These are phyloP conservation scores for Eulithis prunata DNA, from an alignment of 2,888 invertebrate species.

Conservation along the genomic window DNA sequence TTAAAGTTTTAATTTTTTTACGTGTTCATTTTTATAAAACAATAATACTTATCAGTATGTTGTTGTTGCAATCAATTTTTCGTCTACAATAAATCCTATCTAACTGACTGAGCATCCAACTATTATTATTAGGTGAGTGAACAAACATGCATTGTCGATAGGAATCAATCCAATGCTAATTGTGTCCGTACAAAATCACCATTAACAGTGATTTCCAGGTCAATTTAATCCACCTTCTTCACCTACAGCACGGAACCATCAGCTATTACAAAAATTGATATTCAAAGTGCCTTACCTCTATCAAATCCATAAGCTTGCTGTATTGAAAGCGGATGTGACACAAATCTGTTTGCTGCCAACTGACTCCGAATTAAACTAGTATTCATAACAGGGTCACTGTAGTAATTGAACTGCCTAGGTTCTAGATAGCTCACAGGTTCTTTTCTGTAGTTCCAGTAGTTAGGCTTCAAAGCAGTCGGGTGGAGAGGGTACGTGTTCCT, in stretches of 20 bases:
- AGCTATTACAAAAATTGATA: not conserved
- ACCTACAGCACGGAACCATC: not conserved
- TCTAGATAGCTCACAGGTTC: conserved; percentile 53
- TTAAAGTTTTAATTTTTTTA: no score
- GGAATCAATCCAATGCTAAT: no score
- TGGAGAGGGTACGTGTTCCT: conserved; percentile 72
- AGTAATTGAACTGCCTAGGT: conserved; percentile 58
- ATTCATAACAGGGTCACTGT: conserved; percentile 68
- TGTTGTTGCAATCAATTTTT: no score
- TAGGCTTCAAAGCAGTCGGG: conserved; percentile 69
- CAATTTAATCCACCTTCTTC: not conserved
- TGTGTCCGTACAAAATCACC: no score
- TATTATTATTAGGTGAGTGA: no score
- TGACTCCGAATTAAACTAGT: conserved; percentile 68
- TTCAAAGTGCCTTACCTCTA: conserved; percentile 61
- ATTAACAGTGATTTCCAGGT: not conserved
- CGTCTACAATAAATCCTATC: no score
- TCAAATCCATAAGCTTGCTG: conserved; percentile 71
- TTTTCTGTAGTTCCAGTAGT: conserved; percentile 65
- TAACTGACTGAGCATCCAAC: no score
- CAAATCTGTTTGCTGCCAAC: conserved; percentile 65
- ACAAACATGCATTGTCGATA: no score
- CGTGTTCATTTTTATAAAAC: no score
- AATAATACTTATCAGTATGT: no score
- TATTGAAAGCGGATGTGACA: conserved; percentile 61